Conservation (phyloP, 1,140 invertebrate genomes). For the Caligus rogercresseyi region DNA sequence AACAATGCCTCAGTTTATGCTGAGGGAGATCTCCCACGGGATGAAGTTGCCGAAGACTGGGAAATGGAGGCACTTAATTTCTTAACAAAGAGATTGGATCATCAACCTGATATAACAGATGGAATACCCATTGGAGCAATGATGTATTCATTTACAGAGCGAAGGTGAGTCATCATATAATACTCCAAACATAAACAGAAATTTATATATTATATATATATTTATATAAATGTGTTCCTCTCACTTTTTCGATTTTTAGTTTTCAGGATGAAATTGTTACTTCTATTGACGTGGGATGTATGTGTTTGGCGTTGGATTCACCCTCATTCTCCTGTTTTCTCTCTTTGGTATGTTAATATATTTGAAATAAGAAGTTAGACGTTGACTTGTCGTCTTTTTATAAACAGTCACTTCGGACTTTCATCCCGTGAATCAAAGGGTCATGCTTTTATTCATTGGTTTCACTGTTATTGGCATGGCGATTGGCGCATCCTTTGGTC, state of each 20-base stretch:
- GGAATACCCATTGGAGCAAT: too few relatives aligned
- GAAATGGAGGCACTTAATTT: neutral
- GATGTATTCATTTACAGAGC: neutral
- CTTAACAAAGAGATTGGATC: neutral
- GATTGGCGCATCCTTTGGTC: constrained; percentile 34
- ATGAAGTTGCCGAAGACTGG: neutral
- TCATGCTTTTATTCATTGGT: constrained; percentile 32
- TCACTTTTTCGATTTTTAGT: neutral
- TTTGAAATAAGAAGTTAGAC: too few relatives aligned
- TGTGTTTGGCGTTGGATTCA: neutral
- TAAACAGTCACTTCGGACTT: neutral
- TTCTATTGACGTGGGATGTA: neutral
- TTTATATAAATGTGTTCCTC: neutral
- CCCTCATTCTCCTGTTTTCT: neutral
- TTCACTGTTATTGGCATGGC: constrained; percentile 35
- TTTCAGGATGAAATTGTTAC: neutral
- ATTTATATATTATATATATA: neutral
- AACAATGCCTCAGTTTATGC: neutral
- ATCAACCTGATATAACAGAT: neutral
- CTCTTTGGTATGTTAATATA: neutral
- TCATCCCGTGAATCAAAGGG: neutral
- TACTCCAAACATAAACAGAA: neutral
- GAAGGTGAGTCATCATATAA: neutral
- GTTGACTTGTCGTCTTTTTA: too few relatives aligned
- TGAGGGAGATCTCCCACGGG: neutral